Conservation (phyloP, 2,797 vertebrate genomes). For the Xenops minutus region DNA sequence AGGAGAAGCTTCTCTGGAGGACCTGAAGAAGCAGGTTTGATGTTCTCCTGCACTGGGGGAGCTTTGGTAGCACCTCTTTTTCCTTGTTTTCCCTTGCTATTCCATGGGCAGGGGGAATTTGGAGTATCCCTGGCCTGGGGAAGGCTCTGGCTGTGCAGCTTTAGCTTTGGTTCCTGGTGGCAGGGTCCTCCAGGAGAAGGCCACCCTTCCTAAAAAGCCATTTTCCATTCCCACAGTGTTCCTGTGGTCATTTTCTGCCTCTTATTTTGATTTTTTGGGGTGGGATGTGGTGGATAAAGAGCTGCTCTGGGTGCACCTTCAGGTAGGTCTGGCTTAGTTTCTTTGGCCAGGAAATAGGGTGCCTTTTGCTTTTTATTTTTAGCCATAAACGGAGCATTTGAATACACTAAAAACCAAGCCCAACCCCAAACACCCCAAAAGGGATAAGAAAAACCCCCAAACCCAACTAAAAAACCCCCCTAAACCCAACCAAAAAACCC, state of each 20-base stretch:
- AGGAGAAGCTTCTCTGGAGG: constrained; percentile 83
- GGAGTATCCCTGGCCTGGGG: not conserved
- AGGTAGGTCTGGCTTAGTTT: not conserved
- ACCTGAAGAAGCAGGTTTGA: constrained; percentile 91
- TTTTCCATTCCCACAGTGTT: constrained; percentile 27
- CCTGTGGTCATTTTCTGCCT: not conserved
- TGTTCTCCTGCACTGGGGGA: not conserved
- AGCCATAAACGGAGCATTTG: not conserved
- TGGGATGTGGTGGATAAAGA: not conserved
- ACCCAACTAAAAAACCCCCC: not conserved
- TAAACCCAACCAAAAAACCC: not conserved
- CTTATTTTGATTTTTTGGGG: not conserved
- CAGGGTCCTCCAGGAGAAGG: not conserved
- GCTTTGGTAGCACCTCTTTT: constrained; percentile 53
- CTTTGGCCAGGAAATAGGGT: not conserved
- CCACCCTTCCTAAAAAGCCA: constrained; percentile 8
- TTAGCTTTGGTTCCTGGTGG: not conserved
- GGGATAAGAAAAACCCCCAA: not conserved
- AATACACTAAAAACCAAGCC: not conserved
- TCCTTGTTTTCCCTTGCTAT: constrained; percentile 59
- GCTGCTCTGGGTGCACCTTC: not conserved
- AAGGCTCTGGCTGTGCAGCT: constrained; percentile 23
- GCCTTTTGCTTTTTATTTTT: not conserved
- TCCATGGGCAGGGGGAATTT: constrained; percentile 60
- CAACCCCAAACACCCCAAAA: not conserved